A percentile compares a stretch with the other conserved stretches of the same genome.
Conservation (phyloP, 1,140 invertebrate species). For the Gonatopus flavifemur region DNA sequence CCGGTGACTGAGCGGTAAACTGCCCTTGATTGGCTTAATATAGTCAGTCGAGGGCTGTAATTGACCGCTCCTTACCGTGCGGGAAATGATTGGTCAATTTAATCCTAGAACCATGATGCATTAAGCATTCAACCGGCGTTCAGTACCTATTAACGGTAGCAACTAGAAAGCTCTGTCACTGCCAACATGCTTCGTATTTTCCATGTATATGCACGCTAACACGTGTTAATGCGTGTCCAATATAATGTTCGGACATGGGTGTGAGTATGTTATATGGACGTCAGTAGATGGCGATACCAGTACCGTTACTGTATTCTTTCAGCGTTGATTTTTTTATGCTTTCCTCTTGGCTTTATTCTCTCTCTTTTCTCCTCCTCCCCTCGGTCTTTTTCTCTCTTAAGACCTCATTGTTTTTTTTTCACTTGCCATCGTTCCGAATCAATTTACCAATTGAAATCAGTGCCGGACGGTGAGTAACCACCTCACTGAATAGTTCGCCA, state of each 20-base stretch:
- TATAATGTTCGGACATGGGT: too few species aligned
- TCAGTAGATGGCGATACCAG: background rate
- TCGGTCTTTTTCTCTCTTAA: slow-evolving; percentile 18
- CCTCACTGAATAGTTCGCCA: slow-evolving; percentile 42
- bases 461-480: slow-evolving; percentile 34
- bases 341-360: too few species aligned
- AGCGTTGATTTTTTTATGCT: too few species aligned
- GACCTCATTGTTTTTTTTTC: slow-evolving; percentile 15
- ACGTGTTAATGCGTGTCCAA: too few species aligned
- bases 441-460: slow-evolving; percentile 60
- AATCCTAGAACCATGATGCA: slow-evolving; percentile 54
- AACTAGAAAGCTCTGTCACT: slow-evolving; percentile 19
- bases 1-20: slow-evolving; percentile 58
- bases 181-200: slow-evolving; percentile 4
- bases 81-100: slow-evolving; percentile 61
- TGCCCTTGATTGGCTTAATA: slow-evolving; percentile 60
- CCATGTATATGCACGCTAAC: background rate
- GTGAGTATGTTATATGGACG: too few species aligned
- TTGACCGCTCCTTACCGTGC: slow-evolving; percentile 52
- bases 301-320: background rate
- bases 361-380: background rate
- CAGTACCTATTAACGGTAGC: slow-evolving; percentile 52
- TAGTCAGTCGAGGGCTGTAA: slow-evolving; percentile 52
- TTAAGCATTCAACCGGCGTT: slow-evolving; percentile 58
- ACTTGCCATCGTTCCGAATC: slow-evolving; percentile 36